phyloP scores from a whole-genome alignment of 2,797 vertebrate genomes.

The Echiichthys vipera region DNA sequence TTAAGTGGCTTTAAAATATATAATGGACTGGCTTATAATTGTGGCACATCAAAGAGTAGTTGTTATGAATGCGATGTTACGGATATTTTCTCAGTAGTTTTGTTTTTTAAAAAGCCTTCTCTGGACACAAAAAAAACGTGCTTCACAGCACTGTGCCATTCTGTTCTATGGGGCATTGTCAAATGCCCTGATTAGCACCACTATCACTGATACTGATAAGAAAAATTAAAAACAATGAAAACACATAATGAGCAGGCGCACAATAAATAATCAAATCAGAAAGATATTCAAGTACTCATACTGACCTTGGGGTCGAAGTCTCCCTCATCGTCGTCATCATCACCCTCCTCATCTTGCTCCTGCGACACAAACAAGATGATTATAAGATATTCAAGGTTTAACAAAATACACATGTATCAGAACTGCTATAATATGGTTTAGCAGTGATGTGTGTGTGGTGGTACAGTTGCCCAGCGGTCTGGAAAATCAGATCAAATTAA shows the following conservation, averaged over 20 bases:
- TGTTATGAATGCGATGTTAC: background rate
- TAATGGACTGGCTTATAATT: background rate
- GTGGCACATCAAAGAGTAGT: background rate
- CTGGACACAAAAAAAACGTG: too few species aligned
- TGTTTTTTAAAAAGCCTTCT: background rate
- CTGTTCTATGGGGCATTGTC: background rate
- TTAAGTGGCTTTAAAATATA: background rate
- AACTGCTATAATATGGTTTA: background rate
- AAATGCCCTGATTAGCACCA: background rate
- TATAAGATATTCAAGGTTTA: background rate
- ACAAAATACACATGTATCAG: background rate
- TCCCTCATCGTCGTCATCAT: slow-evolving; percentile 93
- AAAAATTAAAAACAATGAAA: background rate
- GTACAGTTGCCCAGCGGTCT: background rate
- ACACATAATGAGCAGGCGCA: background rate
- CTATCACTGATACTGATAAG: background rate
- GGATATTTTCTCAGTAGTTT: background rate
- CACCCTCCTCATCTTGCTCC: slow-evolving; percentile 92
- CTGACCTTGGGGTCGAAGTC: slow-evolving; percentile 91
- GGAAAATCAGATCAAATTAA: slow-evolving; percentile 5
- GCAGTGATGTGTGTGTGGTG: background rate
- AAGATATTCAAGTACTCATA: slow-evolving; percentile 1
- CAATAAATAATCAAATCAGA: background rate
- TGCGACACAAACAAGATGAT: slow-evolving; percentile 53
- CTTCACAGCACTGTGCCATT: background rate